Conservation (phyloP, 2,888 invertebrate genomes). For the Drosophila paucipuncta region DNA sequence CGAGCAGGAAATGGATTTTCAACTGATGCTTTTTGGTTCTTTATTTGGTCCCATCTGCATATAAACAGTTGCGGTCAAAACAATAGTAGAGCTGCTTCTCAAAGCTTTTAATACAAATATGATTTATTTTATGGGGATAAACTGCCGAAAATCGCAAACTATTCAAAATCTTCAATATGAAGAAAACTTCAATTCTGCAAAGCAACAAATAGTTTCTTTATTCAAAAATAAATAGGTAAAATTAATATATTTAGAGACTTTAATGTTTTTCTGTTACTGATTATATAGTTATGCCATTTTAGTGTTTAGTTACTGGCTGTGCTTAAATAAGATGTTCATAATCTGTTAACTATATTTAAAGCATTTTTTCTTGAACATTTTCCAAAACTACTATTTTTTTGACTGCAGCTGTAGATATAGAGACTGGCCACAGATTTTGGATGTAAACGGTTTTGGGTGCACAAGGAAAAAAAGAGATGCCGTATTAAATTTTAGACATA, state of each 20-base stretch:
- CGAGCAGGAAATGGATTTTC: constrained; percentile 76
- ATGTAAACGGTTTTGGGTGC: not conserved
- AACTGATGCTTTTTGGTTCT: constrained; percentile 39
- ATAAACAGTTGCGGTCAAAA: not conserved
- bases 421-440: constrained; percentile 67
- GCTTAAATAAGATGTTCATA: no score
- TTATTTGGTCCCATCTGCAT: constrained; percentile 2
- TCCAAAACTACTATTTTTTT: not conserved
- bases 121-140: not conserved
- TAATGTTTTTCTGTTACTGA: no score
- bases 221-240: no score
- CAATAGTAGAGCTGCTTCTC: not conserved
- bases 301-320: no score
- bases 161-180: not conserved
- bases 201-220: not conserved
- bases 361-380: not conserved
- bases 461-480: not conserved
- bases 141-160: not conserved
- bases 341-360: not conserved
- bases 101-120: not conserved
- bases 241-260: no score
- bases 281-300: no score
- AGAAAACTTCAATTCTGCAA: not conserved
- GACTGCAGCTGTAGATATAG: not conserved
- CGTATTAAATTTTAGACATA: not conserved